Percentiles rank a stretch among this genome's conserved stretches.
phyloP scores from a whole-genome alignment of 2,888 invertebrate genomes.

The Harpalus rufipes region DNA sequence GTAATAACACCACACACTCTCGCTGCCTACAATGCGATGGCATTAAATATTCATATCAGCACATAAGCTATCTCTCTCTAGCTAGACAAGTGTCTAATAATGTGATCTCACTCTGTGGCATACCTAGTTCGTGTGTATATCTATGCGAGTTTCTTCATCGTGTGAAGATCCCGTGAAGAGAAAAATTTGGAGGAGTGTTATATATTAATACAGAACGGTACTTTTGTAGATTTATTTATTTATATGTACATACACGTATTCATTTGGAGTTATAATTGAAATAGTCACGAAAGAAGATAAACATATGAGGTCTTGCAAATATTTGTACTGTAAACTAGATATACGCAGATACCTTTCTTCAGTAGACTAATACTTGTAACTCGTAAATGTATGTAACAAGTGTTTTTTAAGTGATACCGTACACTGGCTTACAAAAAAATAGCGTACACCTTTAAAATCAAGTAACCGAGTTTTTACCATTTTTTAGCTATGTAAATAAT shows the following conservation, averaged over 20 bases:
- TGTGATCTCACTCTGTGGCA: background rate
- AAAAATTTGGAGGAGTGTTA: constrained; percentile 24
- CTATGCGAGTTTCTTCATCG: constrained; percentile 42
- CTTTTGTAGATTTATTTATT: constrained; percentile 34
- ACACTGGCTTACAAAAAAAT: too few species aligned
- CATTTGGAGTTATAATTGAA: constrained; percentile 5
- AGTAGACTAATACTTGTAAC: background rate
- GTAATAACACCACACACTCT: constrained; percentile 36
- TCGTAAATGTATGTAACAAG: too few species aligned
- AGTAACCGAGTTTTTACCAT: too few species aligned
- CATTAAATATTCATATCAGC: constrained; percentile 46
- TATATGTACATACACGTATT: background rate
- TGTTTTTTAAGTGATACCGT: too few species aligned
- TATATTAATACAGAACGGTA: constrained; percentile 41
- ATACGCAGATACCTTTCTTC: background rate
- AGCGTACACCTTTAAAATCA: too few species aligned
- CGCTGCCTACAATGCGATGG: constrained; percentile 4
- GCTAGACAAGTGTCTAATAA: background rate
- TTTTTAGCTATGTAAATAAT: too few species aligned
- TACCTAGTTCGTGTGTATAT: constrained; percentile 31
- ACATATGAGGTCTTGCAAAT: too few species aligned
- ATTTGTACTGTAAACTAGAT: background rate
- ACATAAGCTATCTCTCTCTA: background rate
- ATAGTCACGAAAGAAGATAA: background rate
- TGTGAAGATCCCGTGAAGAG: constrained; percentile 45